Conservation (phyloP, 2,113 vertebrate species). For the Ahaetulla prasina region DNA sequence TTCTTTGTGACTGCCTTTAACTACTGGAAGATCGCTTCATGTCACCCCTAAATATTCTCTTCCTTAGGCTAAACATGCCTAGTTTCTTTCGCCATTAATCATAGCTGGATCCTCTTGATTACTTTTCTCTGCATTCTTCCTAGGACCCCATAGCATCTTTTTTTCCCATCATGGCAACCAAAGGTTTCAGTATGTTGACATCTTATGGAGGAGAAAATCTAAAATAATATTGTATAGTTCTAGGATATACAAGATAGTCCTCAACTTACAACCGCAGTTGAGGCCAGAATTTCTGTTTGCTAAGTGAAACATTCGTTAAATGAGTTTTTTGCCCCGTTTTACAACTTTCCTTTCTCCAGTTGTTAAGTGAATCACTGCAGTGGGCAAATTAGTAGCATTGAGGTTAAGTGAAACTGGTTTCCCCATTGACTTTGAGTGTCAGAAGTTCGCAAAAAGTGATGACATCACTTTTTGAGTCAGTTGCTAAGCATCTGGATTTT, state of each 20-base stretch:
- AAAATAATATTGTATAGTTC: not conserved
- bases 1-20: too few species aligned
- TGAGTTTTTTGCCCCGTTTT: not conserved
- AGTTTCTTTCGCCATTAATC: too few species aligned
- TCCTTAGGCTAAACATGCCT: too few species aligned
- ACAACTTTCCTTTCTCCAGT: not conserved
- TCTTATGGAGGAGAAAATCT: not conserved
- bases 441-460: not conserved
- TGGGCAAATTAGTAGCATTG: too few species aligned
- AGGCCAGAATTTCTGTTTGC: not conserved
- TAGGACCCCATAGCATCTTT: too few species aligned
- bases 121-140: too few species aligned
- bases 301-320: not conserved
- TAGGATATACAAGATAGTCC: not conserved
- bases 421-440: not conserved
- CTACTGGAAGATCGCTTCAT: too few species aligned
- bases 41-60: too few species aligned
- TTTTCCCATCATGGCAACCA: not conserved
- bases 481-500: not conserved
- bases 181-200: not conserved
- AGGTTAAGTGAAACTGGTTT: not conserved
- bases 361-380: not conserved
- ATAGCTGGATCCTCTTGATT: too few species aligned
- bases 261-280: not conserved
- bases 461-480: too few species aligned